Evolutionary conservation across 2,888 invertebrate species (phyloP).

Genomic region (Volucella inflata): DNA sequence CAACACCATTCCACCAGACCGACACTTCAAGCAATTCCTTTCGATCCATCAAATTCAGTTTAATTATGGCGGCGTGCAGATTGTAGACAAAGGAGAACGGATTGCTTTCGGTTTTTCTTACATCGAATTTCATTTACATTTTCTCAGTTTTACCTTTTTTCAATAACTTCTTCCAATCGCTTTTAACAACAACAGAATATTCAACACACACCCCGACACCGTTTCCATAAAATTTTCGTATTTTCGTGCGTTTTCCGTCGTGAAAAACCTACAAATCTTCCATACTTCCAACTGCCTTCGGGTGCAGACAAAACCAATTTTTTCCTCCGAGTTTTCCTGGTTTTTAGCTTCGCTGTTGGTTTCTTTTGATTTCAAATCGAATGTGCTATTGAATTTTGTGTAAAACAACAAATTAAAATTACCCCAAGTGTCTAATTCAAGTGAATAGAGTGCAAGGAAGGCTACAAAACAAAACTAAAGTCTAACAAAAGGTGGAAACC

Average conservation of each 20-base stretch:
- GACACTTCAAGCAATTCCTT: slow-evolving; percentile 33
- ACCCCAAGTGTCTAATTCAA: too few relatives aligned
- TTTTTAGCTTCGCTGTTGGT: slow-evolving; percentile 1
- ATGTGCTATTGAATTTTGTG: neutral
- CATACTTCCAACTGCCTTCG: neutral
- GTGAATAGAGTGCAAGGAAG: too few relatives aligned
- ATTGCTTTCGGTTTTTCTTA: slow-evolving; percentile 68
- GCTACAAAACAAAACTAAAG: neutral
- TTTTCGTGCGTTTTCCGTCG: slow-evolving; percentile 16
- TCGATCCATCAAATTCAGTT: slow-evolving; percentile 63
- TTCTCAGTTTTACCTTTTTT: slow-evolving; percentile 66
- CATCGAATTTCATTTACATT: slow-evolving; percentile 66
- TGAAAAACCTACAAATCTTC: slow-evolving; percentile 31
- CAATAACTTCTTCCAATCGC: slow-evolving; percentile 44
- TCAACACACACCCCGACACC: neutral
- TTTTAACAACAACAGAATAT: slow-evolving; percentile 19
- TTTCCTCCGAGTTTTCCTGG: neutral
- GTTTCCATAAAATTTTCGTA: slow-evolving; percentile 17
- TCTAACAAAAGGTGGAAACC: neutral
- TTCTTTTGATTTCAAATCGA: slow-evolving; percentile 32
- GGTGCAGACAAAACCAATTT: slow-evolving; percentile 22
- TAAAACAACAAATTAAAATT: neutral
- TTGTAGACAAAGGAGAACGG: slow-evolving; percentile 67
- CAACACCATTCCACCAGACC: slow-evolving; percentile 30
- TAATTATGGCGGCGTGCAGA: slow-evolving; percentile 71